Conservation (phyloP, 2,113 vertebrate species). For the Istiophorus platypterus region DNA sequence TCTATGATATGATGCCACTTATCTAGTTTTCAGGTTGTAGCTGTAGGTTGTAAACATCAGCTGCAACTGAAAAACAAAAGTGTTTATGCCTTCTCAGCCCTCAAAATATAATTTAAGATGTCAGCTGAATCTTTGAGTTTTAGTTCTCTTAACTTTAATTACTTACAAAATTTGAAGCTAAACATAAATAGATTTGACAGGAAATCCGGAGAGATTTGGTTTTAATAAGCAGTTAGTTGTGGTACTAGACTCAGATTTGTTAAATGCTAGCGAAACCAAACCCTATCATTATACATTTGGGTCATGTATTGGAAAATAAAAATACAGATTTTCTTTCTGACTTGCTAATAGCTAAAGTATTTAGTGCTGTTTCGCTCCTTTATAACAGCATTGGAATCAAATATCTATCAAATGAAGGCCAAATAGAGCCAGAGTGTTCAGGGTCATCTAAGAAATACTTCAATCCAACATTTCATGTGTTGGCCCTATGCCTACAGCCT, state of each 20-base stretch:
- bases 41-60: background rate
- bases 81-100: background rate
- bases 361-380: constrained; percentile 3
- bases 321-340: background rate
- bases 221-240: background rate
- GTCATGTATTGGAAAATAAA: constrained; percentile 7
- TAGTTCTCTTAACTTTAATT: background rate
- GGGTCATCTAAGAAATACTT: constrained; percentile 33
- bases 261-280: background rate
- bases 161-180: background rate
- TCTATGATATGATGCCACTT: background rate
- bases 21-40: background rate
- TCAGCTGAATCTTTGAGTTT: background rate
- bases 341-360: constrained; percentile 18
- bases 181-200: background rate
- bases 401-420: constrained; percentile 21
- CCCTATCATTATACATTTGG: background rate
- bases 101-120: background rate
- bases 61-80: too few species aligned
- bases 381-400: constrained; percentile 27
- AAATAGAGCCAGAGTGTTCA: constrained; percentile 29
- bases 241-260: background rate
- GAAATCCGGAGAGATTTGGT: background rate
- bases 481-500: background rate
- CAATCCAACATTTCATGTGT: constrained; percentile 16